These are phyloP conservation scores for Bactericera cockerelli DNA, from an alignment of 1,140 invertebrate genomes.

Conservation along the genomic window DNA sequence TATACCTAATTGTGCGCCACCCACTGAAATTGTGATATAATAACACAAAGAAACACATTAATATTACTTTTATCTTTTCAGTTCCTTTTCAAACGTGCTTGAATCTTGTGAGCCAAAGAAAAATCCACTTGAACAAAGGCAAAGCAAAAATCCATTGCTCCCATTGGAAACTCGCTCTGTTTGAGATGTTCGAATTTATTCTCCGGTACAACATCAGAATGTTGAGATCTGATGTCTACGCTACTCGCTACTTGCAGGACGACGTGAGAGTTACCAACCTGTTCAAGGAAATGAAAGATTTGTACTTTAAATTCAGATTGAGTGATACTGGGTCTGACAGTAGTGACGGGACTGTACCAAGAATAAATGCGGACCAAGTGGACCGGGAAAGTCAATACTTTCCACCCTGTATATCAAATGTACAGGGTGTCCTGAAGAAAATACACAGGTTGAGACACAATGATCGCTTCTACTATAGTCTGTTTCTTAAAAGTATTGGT, in stretches of 20 bases:
- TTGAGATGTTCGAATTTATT: constrained; percentile 34
- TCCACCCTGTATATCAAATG: constrained; percentile 58
- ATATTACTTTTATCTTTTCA: constrained; percentile 24
- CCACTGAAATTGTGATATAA: too few species aligned
- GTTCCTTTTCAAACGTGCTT: constrained; percentile 36
- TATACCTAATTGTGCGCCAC: too few species aligned
- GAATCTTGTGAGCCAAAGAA: constrained; percentile 32
- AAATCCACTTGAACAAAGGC: constrained; percentile 35
- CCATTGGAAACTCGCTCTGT: constrained; percentile 37
- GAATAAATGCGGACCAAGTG: constrained; percentile 31
- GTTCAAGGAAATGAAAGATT: background rate
- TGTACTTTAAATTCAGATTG: background rate
- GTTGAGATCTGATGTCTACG: constrained; percentile 16
- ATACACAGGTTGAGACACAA: constrained; percentile 57
- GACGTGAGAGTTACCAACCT: background rate
- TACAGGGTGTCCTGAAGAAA: constrained; percentile 41
- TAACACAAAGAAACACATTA: too few species aligned
- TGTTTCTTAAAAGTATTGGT: constrained; percentile 54
- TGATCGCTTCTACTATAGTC: constrained; percentile 48
- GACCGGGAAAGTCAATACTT: constrained; percentile 39
- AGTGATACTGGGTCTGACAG: background rate
- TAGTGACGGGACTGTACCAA: constrained; percentile 9
- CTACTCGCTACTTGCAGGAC: background rate
- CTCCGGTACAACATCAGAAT: constrained; percentile 28
- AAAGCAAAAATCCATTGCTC: constrained; percentile 34